Evolutionary conservation across 2,797 vertebrate species (phyloP).

Genomic region (Zalophus californianus): DNA sequence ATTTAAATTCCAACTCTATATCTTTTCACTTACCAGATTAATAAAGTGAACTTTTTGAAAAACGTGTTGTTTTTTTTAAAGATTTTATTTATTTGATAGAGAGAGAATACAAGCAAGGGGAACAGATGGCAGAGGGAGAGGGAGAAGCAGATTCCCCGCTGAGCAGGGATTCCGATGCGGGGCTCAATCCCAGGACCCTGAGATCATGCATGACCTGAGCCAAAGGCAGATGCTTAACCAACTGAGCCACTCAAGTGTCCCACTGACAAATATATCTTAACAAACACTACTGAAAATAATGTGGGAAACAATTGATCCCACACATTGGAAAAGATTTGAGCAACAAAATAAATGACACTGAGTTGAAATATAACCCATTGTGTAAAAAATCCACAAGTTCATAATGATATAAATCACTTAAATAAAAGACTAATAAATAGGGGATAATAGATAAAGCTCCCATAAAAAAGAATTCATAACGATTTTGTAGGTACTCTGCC

Average conservation of each 20-base stretch:
- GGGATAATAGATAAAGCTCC: background rate
- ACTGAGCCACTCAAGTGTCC: too few relatives aligned
- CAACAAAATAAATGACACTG: background rate
- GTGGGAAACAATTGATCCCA: background rate
- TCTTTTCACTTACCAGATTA: background rate
- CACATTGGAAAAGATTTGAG: background rate
- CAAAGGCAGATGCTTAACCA: too few relatives aligned
- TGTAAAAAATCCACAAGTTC: background rate
- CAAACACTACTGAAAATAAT: background rate
- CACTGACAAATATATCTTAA: background rate
- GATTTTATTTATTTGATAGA: too few relatives aligned
- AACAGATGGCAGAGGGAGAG: too few relatives aligned
- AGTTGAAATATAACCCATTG: background rate
- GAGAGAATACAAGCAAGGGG: too few relatives aligned
- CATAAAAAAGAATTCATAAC: background rate
- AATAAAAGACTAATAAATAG: background rate
- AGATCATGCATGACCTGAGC: too few relatives aligned
- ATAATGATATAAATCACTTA: background rate
- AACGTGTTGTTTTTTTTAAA: background rate
- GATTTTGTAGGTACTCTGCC: background rate
- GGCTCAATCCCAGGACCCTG: too few relatives aligned
- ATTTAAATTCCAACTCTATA: background rate
- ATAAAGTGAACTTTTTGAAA: background rate
- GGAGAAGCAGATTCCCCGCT: too few relatives aligned
- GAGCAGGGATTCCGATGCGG: too few relatives aligned